A percentile compares a stretch with the other conserved stretches of the same genome.
Evolutionary conservation across 2,888 invertebrate species (phyloP).

Genomic region (Aspidiotus destructor): DNA sequence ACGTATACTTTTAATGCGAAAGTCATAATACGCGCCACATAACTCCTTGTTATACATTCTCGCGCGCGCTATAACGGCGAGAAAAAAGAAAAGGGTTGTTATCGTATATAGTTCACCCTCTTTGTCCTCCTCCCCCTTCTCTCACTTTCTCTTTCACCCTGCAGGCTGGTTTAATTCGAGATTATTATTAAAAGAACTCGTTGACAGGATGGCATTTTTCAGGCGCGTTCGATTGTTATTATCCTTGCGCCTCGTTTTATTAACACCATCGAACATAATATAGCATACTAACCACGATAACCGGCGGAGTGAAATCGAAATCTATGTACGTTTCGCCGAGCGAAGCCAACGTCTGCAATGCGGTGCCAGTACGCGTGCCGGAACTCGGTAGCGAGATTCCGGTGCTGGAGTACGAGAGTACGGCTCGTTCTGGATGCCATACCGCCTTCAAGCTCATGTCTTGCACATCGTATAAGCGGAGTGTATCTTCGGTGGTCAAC

Average conservation of each 20-base stretch:
- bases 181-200: not conserved
- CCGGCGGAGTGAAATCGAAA: slow-evolving; percentile 63
- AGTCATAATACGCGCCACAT: slow-evolving; percentile 9
- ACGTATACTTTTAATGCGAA: slow-evolving; percentile 14
- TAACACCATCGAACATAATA: not conserved
- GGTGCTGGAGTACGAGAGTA: slow-evolving; percentile 30
- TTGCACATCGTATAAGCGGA: slow-evolving; percentile 57
- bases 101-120: not conserved
- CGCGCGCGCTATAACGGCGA: not conserved
- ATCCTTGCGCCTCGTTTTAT: not conserved
- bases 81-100: slow-evolving; percentile 21
- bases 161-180: not conserved
- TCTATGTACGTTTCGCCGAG: slow-evolving; percentile 81
- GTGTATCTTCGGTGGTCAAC: slow-evolving; percentile 73
- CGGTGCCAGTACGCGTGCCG: slow-evolving; percentile 37
- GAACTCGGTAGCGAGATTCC: slow-evolving; percentile 20
- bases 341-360: slow-evolving; percentile 43
- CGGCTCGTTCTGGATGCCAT: slow-evolving; percentile 27
- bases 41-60: slow-evolving; percentile 4
- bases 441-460: slow-evolving; percentile 27
- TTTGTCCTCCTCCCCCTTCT: not conserved
- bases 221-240: not conserved
- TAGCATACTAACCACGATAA: slow-evolving; percentile 18
- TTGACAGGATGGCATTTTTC: no score
- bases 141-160: not conserved